A percentile compares a stretch with the other conserved stretches of the same genome.
These are phyloP conservation scores for Lanistes nyassanus DNA, from an alignment of 1,140 invertebrate genomes.

Conservation along the genomic window DNA sequence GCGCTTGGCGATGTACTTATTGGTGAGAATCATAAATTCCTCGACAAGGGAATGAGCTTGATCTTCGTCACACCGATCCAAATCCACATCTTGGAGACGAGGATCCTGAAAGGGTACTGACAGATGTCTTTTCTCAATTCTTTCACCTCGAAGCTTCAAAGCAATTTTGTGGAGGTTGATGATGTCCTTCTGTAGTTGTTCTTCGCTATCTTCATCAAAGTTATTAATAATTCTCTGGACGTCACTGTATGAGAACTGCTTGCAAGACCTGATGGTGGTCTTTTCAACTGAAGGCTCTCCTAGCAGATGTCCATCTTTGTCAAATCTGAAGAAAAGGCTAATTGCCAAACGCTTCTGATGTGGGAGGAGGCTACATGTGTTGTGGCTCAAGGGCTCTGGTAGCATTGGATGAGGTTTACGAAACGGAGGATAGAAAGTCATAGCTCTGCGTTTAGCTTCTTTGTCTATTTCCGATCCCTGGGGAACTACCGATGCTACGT, in stretches of 20 bases:
- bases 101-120: slow-evolving; percentile 31
- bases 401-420: slow-evolving; percentile 63
- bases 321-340: slow-evolving; percentile 48
- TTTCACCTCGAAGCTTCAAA: slow-evolving; percentile 18
- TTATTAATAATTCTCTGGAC: slow-evolving; percentile 28
- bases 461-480: slow-evolving; percentile 47
- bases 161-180: slow-evolving; percentile 16
- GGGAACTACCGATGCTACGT: slow-evolving; percentile 57
- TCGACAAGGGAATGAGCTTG: slow-evolving; percentile 42
- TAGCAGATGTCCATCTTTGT: slow-evolving; percentile 21
- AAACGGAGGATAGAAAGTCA: slow-evolving; percentile 56
- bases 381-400: slow-evolving; percentile 59
- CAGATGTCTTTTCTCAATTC: slow-evolving; percentile 11
- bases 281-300: slow-evolving; percentile 7
- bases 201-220: neutral
- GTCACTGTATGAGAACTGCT: slow-evolving; percentile 33
- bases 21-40: slow-evolving; percentile 53
- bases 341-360: slow-evolving; percentile 49
- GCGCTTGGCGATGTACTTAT: slow-evolving; percentile 36
- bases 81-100: slow-evolving; percentile 12
- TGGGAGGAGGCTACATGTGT: slow-evolving; percentile 63
- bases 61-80: neutral
- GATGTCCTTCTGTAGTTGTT: neutral
- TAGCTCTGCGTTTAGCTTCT: slow-evolving; percentile 54
- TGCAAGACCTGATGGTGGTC: slow-evolving; percentile 23